Evolutionary conservation across 2,888 invertebrate species (phyloP).

Genomic region (Calliscelio sp.): DNA sequence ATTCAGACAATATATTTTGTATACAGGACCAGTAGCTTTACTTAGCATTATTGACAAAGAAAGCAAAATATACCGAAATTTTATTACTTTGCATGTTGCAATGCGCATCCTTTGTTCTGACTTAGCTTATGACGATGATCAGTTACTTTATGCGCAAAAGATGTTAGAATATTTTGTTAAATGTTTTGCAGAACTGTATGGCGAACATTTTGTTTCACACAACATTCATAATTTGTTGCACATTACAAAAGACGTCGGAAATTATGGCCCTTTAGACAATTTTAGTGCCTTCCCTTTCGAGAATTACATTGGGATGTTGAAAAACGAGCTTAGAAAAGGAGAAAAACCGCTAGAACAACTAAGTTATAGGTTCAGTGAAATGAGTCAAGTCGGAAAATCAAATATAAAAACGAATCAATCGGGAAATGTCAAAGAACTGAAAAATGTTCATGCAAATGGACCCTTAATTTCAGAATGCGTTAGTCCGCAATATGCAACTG

Average conservation of each 20-base stretch:
- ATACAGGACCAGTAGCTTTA: constrained; percentile 6
- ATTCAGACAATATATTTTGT: background rate
- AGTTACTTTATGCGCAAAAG: background rate
- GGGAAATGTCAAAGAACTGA: too few relatives aligned
- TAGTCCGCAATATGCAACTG: too few relatives aligned
- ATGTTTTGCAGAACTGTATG: background rate
- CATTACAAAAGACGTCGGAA: constrained; percentile 12
- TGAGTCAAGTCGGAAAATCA: too few relatives aligned
- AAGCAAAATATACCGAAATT: background rate
- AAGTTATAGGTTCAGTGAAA: too few relatives aligned
- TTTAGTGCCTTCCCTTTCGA: too few relatives aligned
- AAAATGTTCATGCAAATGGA: too few relatives aligned
- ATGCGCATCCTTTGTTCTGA: constrained; percentile 16
- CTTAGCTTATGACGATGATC: background rate
- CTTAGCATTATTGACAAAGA: background rate
- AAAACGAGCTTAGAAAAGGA: too few relatives aligned
- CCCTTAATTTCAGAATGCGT: too few relatives aligned
- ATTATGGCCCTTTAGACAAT: too few relatives aligned
- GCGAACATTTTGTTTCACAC: constrained; percentile 25
- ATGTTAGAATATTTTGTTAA: background rate
- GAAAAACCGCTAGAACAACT: too few relatives aligned
- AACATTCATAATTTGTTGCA: constrained; percentile 20
- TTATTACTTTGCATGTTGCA: constrained; percentile 12
- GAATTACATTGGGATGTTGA: too few relatives aligned
- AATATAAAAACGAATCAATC: too few relatives aligned